These are phyloP conservation scores for Myrmecobius fasciatus DNA, from an alignment of 2,113 vertebrate genomes.

Conservation along the genomic window DNA sequence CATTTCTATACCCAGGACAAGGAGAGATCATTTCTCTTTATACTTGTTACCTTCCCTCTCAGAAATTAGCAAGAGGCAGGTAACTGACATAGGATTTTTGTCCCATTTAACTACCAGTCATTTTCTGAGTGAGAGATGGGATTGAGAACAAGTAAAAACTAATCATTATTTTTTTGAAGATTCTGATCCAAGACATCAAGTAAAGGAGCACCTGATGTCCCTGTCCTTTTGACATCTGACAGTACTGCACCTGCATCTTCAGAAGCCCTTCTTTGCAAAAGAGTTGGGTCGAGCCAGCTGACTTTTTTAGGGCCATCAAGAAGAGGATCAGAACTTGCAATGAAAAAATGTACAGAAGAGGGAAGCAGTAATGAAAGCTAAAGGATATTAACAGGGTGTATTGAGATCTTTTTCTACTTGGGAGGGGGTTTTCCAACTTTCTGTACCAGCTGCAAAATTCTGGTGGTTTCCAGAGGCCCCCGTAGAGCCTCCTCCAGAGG, in stretches of 20 bases:
- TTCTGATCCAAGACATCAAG: conserved; percentile 18
- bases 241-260: conserved; percentile 27
- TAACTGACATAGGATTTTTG: conserved; percentile 3
- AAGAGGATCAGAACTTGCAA: conserved; percentile 39
- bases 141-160: conserved; percentile 4
- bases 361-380: not conserved
- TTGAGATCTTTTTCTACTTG: conserved; percentile 38
- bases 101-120: not conserved
- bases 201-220: not conserved
- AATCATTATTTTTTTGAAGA: conserved; percentile 9
- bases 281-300: not conserved
- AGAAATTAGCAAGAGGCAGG: conserved; percentile 44
- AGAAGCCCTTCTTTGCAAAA: conserved; percentile 17
- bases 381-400: conserved; percentile 11
- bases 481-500: conserved; percentile 16
- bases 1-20: conserved; percentile 19
- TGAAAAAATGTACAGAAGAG: not conserved
- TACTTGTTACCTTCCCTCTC: not conserved
- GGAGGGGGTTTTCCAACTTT: conserved; percentile 43
- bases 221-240: not conserved
- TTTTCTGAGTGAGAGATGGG: conserved; percentile 1
- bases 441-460: conserved; percentile 32
- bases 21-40: not conserved
- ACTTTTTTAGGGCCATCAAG: conserved; percentile 36
- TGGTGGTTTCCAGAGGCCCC: conserved; percentile 33